These are phyloP conservation scores for Papilio gigon DNA, from an alignment of 2,888 invertebrate species.

Conservation along the genomic window DNA sequence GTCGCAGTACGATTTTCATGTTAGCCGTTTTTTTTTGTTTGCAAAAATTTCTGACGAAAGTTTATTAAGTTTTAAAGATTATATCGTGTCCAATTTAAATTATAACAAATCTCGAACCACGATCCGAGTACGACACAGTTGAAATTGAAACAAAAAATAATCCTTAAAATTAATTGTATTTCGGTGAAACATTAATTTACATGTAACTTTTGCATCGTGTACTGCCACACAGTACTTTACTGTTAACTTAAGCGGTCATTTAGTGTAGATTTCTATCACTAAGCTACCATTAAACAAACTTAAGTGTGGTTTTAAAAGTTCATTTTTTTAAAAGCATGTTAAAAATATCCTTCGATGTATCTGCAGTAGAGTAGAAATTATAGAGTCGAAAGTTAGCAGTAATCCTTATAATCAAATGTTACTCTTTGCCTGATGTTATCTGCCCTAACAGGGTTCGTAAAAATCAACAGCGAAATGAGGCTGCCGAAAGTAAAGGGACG, in stretches of 20 bases:
- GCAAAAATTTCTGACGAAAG: no score
- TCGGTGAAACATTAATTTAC: not conserved
- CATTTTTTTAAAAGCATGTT: no score
- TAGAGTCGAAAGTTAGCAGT: not conserved
- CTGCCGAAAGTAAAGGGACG: slow-evolving; percentile 36
- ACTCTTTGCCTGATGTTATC: slow-evolving; percentile 29
- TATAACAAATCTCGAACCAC: not conserved
- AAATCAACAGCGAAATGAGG: slow-evolving; percentile 36
- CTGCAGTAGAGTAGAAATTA: no score
- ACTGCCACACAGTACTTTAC: no score
- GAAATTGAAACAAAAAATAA: not conserved
- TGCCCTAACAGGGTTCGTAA: slow-evolving; percentile 23
- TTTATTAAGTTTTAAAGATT: slow-evolving; percentile 22
- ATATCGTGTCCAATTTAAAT: not conserved
- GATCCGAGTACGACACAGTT: not conserved
- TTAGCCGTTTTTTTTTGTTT: no score
- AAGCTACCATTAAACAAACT: not conserved
- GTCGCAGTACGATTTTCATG: no score
- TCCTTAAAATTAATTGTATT: slow-evolving; percentile 4
- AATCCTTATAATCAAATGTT: slow-evolving; percentile 11
- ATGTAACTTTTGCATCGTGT: not conserved
- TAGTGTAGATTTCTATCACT: no score
- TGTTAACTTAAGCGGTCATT: no score
- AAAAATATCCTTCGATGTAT: no score
- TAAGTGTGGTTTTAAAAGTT: no score